Evolutionary conservation across 30 jellyfish, hydroid and myxozoan species (phyloP), one percentile per base, ranked within the genome.

Genomic region (Aurelia sp.): DNA sequence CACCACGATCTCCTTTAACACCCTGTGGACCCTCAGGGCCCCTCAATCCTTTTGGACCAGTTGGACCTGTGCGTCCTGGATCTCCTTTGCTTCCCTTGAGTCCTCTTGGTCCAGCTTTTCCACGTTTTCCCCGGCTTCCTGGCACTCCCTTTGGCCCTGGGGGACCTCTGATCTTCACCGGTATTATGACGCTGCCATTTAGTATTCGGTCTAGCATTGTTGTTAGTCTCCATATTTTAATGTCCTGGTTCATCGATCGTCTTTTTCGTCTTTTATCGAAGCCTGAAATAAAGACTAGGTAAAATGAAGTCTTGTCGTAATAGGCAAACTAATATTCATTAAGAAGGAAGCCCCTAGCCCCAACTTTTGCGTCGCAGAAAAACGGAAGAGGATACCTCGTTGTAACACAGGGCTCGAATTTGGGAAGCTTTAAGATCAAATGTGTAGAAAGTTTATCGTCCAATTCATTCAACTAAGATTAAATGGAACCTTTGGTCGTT

Each of bases 31-130:
- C 78, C 21, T 3, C 24, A 21, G 67, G 82, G 11, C 82, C 82
- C 20, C 17, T 17, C n/a, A 18, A 18, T 48, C 82, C 82, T 27
- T 71, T 17, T 11, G 33, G 22, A 21, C 82, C 82, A 5, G 38
- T 30, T 22, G 33, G 63, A 18, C 82, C 82, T 30, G 48, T 40
- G 15, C 15, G 35, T 13, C 82, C 82, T 17, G 20, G 48, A 48
- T 22, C 64, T 27, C 82, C 82, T 27, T 40, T 40, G 48, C 13
- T 40, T 71, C 82, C 82, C 11, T 40, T 20, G n/a, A 18, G 24
- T 13, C 82, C 82, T 18, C 67, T 76, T 47, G 74, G 65, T 60
- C 88, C 88, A 18, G 78, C 57, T 16, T 78, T 59, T 40, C 88
- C 88, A 10, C 82, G 82, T 9, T 48, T 41, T 4, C 82, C 82